Evolutionary conservation across 2,888 invertebrate species (phyloP).

Genomic region (Drosophila flavopinicola): DNA sequence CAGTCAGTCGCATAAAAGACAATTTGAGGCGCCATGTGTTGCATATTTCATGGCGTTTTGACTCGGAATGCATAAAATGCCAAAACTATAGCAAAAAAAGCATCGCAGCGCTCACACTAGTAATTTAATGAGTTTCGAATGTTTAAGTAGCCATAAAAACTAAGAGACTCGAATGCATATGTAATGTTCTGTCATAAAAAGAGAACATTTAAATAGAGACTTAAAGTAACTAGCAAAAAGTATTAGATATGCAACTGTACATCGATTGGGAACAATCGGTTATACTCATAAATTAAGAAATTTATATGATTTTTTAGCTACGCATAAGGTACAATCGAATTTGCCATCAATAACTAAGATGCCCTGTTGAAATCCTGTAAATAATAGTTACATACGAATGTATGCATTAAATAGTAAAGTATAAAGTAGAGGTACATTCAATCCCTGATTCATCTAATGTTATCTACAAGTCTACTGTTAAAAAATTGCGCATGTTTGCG

Average conservation of each 20-base stretch:
- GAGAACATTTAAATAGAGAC: not conserved
- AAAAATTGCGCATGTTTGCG: slow-evolving; percentile 3
- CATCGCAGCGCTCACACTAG: slow-evolving; percentile 36
- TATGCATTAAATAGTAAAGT: too few species aligned
- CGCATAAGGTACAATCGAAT: too few species aligned
- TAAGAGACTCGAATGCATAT: slow-evolving; percentile 30
- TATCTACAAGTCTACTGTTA: not conserved
- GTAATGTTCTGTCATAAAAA: slow-evolving; percentile 25
- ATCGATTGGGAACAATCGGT: not conserved
- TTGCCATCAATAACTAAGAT: too few species aligned
- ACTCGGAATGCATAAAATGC: slow-evolving; percentile 58
- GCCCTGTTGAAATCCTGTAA: too few species aligned
- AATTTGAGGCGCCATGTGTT: slow-evolving; percentile 73
- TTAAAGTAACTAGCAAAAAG: not conserved
- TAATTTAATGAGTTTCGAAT: slow-evolving; percentile 58
- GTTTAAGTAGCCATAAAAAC: slow-evolving; percentile 67
- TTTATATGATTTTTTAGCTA: too few species aligned
- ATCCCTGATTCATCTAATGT: too few species aligned
- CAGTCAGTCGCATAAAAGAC: slow-evolving; percentile 62
- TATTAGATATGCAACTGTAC: not conserved
- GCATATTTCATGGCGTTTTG: slow-evolving; percentile 76
- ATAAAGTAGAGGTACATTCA: too few species aligned
- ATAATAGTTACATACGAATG: too few species aligned
- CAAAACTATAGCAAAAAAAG: slow-evolving; percentile 28
- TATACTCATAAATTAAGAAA: too few species aligned